phyloP scores from a whole-genome alignment of 2,888 invertebrate genomes.

The Rugalucina vietnamica region DNA sequence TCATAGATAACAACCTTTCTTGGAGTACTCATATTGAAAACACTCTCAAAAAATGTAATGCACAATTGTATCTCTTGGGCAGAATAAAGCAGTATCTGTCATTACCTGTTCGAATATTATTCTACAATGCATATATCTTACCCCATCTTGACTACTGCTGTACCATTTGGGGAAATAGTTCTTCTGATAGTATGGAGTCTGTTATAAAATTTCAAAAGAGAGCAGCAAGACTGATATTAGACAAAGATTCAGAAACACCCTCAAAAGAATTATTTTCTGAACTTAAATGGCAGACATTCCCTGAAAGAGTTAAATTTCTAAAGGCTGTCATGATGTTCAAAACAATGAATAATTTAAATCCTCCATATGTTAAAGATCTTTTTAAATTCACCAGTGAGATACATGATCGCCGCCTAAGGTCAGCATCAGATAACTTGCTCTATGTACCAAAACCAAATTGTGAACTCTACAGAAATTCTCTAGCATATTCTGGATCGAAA shows the following conservation, averaged over 20 bases:
- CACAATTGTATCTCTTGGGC: not conserved
- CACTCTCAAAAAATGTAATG: not conserved
- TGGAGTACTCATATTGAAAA: not conserved
- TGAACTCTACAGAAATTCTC: not conserved
- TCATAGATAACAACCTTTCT: not conserved
- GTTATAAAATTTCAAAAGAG: slow-evolving; percentile 25
- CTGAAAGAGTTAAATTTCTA: not conserved
- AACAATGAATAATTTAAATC: not conserved
- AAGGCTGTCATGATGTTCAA: slow-evolving; percentile 2
- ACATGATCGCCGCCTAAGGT: not conserved
- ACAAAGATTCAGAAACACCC: slow-evolving; percentile 7
- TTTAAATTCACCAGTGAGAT: not conserved
- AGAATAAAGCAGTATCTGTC: not conserved
- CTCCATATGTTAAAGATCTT: not conserved
- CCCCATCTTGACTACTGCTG: not conserved
- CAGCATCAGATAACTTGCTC: not conserved
- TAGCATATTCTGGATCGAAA: not conserved
- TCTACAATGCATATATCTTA: not conserved
- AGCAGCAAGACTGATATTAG: slow-evolving; percentile 1
- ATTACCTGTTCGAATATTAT: not conserved
- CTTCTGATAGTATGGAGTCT: no score
- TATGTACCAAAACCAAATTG: not conserved
- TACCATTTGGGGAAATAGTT: not conserved
- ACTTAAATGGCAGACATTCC: slow-evolving; percentile 5
- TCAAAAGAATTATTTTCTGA: not conserved